Evolutionary conservation across 2,797 vertebrate species (phyloP).

Genomic region (Rhodeus uyekii): DNA sequence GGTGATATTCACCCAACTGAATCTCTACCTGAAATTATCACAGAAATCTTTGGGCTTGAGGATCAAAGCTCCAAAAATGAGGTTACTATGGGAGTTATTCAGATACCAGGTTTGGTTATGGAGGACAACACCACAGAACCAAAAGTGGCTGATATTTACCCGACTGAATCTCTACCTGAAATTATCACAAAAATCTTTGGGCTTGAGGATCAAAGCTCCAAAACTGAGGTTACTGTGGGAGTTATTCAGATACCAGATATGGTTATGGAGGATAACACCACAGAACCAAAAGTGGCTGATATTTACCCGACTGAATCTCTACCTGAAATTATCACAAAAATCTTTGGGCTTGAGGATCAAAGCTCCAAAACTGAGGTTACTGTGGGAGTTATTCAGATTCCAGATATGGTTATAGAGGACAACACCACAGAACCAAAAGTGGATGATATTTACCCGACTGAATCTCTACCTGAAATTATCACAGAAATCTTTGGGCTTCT

Average conservation of each 20-base stretch:
- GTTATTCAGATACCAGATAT: conserved; percentile 24
- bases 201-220: conserved; percentile 1
- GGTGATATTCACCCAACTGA: conserved; percentile 31
- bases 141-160: conserved; percentile 16
- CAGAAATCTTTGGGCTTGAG: conserved; percentile 24
- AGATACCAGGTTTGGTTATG: conserved; percentile 20
- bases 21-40: conserved; percentile 21
- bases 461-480: conserved; percentile 26
- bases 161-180: conserved; percentile 30
- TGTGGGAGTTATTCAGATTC: conserved; percentile 4
- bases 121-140: neutral
- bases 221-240: conserved; percentile 1
- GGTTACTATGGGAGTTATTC: neutral
- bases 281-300: conserved; percentile 2
- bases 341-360: conserved; percentile 11
- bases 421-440: neutral
- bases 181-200: conserved; percentile 27
- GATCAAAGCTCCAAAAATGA: conserved; percentile 16
- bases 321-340: conserved; percentile 38
- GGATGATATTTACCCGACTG: conserved; percentile 28
- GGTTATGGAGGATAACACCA: neutral
- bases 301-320: conserved; percentile 28
- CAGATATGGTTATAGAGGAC: conserved; percentile 17
- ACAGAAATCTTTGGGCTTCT: too few species aligned
- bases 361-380: conserved; percentile 4